Conservation (phyloP, 2,113 vertebrate species). For the Ovis canadensis region DNA sequence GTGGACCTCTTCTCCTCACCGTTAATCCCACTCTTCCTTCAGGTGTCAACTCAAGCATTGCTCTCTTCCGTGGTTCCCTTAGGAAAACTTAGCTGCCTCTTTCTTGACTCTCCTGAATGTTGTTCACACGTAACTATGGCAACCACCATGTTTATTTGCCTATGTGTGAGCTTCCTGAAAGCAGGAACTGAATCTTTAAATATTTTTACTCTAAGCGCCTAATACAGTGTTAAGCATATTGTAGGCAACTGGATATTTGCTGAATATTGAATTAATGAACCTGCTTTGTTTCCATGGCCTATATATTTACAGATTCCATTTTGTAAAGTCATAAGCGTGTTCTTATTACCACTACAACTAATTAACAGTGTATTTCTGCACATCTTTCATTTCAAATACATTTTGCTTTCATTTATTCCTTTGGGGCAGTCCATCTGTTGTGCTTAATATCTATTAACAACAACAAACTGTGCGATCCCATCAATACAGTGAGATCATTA, state of each 20-base stretch:
- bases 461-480: neutral
- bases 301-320: neutral
- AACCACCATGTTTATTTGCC: neutral
- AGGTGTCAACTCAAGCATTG: neutral
- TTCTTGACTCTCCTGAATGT: neutral
- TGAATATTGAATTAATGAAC: neutral
- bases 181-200: neutral
- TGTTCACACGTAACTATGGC: neutral
- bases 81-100: neutral
- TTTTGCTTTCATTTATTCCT: constrained; percentile 6
- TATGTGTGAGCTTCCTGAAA: constrained; percentile 25
- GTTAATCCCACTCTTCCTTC: neutral
- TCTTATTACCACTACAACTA: neutral
- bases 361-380: neutral
- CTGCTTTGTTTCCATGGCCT: neutral
- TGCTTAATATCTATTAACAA: neutral
- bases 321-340: neutral
- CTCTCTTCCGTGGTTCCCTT: neutral
- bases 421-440: neutral
- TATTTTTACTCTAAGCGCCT: neutral
- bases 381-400: neutral
- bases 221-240: neutral
- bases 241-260: neutral
- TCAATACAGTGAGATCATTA: neutral
- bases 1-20: neutral